Evolutionary conservation across 2,888 invertebrate genomes (phyloP), one percentile per base, ranked within the genome.

Genomic region (Agonum fuliginosum): DNA sequence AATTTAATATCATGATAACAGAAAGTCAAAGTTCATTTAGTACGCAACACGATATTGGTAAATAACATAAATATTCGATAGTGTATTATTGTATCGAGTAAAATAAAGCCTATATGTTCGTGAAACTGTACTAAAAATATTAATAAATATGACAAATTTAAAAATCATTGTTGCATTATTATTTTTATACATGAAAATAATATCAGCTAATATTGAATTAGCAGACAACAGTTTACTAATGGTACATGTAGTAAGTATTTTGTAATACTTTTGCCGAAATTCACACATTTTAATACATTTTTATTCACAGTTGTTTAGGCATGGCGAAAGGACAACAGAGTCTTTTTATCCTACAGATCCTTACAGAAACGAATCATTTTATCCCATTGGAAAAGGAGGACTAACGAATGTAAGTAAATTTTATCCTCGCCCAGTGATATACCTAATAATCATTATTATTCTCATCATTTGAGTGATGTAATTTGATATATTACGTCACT

Each of bases 351-450:
- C 89, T 12, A 89, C 86, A 14, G 90, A 91, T 83, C 87, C 88
- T 0, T 84, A 90, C 80, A 80, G 83, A 14, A 83, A 86, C 46
- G 86, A 86, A 24, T 84, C 84, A 10, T 86, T 86, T 70, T 89
- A 89, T 86, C 90, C 90, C 0, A 87, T 88, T 80, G 91, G 91
- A 6, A 86, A 86, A 80, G 90, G 89, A 6, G 88, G 90, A 79
- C 84, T 91, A 24, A 90, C 90, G 1, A 87, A 87, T 80, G 90
- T 89, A 83, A 84, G 80, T 81, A 12, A n/a, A n/a, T n/a, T n/a
- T n/a, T n/a, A n/a, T n/a, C n/a, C n/a, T n/a, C n/a, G n/a, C n/a
- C n/a, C n/a, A n/a, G n/a, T n/a, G n/a, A n/a, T n/a, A n/a, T n/a
- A n/a, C n/a, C n/a, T n/a, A n/a, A n/a, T n/a, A n/a, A n/a, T n/a